Base-by-base conservation (phyloP, 2,888 invertebrate species). In the Apantesis nais region DNA sequence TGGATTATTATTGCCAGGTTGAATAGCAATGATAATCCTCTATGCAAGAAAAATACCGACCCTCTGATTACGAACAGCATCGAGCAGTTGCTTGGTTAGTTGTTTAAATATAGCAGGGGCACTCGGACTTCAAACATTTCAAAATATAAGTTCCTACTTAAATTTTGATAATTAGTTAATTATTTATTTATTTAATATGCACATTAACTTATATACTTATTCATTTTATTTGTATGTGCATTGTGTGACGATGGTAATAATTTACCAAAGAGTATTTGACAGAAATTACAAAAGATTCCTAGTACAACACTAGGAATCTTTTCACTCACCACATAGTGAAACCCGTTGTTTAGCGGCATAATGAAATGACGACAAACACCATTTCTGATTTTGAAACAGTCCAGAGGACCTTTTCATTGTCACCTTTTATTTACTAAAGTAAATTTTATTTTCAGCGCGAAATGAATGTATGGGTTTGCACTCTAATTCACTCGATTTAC, bases 381-480 rank as follows among this genome's bases (percentile, higher is more conserved):
- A 80, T 80, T 76, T 71, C 80, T 81, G 77, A 81, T 74, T 77
- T 61, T 44, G 61, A 58, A 75, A 44, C 73, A 74, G 75, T 72
- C 72, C 73, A 75, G 65, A 73, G 74, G 41, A 58, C 70, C 77
- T 79, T 74, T 66, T 82, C 80, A 71, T 68, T 79, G 80, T 79
- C 78, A 75, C 68, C 72, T 72, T 80, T 72, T 79, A 80, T 82
- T 80, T 80, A 73, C 73, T 75, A 75, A 81, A 81, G 78, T 79
- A 75, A 75, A 81, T 77, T 81, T 79, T 81, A 79, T 71, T 81
- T 68, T 66, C 63, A 65, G 48, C 70, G 68, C 66, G 55, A 70
- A 77, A 77, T 79, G 72, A 74, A 77, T 63, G 71, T 75, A 74
- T 69, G 68, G 71, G 72, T 75, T 72, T 58, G 66, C 25, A 63